phyloP scores from a whole-genome alignment of 2,113 vertebrate species.

The Callorhinus ursinus region DNA sequence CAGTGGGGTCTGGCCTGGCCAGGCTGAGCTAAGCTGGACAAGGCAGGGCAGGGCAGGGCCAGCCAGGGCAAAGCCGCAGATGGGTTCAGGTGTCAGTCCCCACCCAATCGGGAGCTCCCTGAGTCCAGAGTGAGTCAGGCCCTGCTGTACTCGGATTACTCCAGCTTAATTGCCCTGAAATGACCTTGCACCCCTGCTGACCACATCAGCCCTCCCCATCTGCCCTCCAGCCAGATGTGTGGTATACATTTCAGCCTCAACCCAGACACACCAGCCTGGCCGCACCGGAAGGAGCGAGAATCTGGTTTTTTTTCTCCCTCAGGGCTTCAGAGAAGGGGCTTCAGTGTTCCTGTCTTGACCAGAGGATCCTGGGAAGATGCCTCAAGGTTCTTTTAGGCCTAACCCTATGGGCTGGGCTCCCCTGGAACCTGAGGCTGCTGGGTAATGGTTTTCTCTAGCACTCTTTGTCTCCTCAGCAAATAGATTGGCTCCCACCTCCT shows the following conservation, averaged over 20 bases:
- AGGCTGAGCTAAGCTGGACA: neutral
- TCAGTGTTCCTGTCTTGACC: neutral
- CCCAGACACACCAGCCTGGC: neutral
- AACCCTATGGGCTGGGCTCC: neutral
- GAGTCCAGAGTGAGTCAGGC: conserved; percentile 50
- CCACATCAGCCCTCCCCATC: neutral
- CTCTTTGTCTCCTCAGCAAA: neutral
- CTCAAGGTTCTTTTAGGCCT: neutral
- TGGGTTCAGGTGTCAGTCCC: conserved; percentile 57
- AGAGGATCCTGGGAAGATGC: neutral
- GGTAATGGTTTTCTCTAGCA: neutral
- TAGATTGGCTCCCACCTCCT: neutral
- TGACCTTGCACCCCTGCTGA: neutral
- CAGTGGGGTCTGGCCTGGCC: neutral
- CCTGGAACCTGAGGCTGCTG: neutral
- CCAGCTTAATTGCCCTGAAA: neutral
- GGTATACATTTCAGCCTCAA: conserved; percentile 9
- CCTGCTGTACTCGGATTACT: neutral
- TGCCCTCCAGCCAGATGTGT: neutral
- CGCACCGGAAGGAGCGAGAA: neutral
- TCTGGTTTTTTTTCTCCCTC: neutral
- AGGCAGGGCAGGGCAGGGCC: neutral
- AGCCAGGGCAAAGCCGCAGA: conserved; percentile 34
- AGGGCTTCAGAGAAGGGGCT: neutral
- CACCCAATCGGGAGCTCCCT: neutral